Evolutionary conservation across 2,113 vertebrate genomes (phyloP).

Genomic region (Pristiophorus japonicus): DNA sequence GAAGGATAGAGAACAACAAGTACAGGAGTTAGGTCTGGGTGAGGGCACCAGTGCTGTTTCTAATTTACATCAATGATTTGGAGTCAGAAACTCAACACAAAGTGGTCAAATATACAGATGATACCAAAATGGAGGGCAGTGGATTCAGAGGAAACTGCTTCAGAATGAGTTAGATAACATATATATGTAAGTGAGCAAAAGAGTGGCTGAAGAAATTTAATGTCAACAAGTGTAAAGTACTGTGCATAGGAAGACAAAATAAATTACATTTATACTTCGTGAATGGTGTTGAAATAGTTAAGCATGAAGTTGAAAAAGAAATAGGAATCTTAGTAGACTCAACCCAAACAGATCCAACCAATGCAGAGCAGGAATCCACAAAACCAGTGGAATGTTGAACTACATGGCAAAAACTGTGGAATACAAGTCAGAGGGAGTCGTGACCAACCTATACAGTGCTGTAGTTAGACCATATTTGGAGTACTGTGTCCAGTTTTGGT

Average conservation of each 20-base stretch:
- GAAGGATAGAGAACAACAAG: neutral
- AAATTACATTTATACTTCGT: neutral
- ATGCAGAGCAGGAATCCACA: neutral
- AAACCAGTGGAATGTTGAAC: neutral
- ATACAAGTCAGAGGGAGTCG: neutral
- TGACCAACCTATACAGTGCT: neutral
- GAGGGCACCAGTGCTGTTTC: neutral
- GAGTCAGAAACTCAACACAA: neutral
- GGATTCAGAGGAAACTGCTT: too few relatives aligned
- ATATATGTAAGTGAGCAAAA: neutral
- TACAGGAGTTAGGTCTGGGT: neutral
- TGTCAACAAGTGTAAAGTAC: neutral
- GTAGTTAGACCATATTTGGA: neutral
- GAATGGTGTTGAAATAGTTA: neutral
- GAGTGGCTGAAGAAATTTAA: neutral
- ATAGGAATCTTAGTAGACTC: neutral
- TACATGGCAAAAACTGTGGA: neutral
- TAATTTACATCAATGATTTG: neutral
- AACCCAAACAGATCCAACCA: neutral
- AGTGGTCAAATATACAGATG: neutral
- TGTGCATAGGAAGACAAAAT: neutral
- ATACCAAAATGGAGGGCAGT: neutral
- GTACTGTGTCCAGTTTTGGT: neutral
- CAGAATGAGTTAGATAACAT: neutral
- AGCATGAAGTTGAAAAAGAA: neutral